A percentile compares a stretch with the other conserved stretches of the same genome.
Conservation (phyloP, 1,140 invertebrate species). For the Meloidogyne floridensis region DNA sequence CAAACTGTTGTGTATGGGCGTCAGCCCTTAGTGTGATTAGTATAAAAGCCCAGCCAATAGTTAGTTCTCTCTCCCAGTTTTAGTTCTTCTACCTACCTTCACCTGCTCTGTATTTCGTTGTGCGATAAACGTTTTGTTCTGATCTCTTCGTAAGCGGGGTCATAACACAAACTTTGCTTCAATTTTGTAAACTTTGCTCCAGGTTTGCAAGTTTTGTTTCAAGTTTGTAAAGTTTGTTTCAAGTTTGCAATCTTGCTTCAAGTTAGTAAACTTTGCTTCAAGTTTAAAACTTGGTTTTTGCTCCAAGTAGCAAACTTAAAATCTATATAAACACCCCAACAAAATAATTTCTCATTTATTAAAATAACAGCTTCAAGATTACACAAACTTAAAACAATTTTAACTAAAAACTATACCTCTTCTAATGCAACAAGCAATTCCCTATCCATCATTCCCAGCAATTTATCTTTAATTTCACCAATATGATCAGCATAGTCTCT, state of each 20-base stretch:
- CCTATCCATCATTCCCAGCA: slow-evolving; percentile 80
- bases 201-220: not conserved
- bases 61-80: too few relatives aligned
- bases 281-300: not conserved
- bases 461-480: slow-evolving; percentile 85
- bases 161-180: not conserved
- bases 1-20: too few relatives aligned
- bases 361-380: not conserved
- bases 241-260: not conserved
- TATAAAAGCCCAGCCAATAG: too few relatives aligned
- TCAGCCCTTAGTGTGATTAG: too few relatives aligned
- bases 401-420: slow-evolving; percentile 34
- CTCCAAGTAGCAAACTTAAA: too few relatives aligned
- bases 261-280: not conserved
- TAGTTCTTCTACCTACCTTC: too few relatives aligned
- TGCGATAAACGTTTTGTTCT: too few relatives aligned
- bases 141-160: too few relatives aligned
- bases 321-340: too few relatives aligned
- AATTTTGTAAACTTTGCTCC: not conserved
- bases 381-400: slow-evolving; percentile 54
- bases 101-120: too few relatives aligned
- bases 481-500: slow-evolving; percentile 85
- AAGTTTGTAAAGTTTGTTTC: not conserved
- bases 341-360: too few relatives aligned
- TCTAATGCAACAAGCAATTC: slow-evolving; percentile 51